Conservation (phyloP, 1,140 invertebrate species). For the Drosophila bifasciata region DNA sequence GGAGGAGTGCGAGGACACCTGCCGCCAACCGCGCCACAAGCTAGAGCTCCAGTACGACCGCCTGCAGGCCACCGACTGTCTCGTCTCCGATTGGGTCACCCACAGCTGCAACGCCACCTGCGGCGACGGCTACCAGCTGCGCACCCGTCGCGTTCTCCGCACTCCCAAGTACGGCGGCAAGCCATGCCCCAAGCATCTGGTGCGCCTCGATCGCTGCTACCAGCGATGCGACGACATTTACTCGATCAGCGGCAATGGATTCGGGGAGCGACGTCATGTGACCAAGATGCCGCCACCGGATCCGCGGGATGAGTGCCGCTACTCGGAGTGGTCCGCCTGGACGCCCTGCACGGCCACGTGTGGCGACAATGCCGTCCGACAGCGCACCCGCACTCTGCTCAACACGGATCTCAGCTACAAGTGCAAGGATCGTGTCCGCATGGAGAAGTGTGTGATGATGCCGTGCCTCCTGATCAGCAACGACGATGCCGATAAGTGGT, state of each 20-base stretch:
- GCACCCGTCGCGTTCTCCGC: conserved; percentile 84
- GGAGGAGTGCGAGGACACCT: conserved; percentile 84
- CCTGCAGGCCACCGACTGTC: conserved; percentile 85
- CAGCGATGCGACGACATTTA: conserved; percentile 82
- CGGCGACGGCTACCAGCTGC: conserved; percentile 85
- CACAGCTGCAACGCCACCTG: conserved; percentile 87
- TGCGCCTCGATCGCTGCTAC: conserved; percentile 73
- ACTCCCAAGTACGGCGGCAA: conserved; percentile 88
- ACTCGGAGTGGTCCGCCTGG: conserved; percentile 88
- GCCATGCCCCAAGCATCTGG: conserved; percentile 87
- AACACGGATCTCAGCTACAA: conserved; percentile 79
- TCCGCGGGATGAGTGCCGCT: conserved; percentile 85
- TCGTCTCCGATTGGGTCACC: conserved; percentile 87
- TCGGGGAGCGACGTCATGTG: conserved; percentile 52
- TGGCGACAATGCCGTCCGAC: conserved; percentile 83
- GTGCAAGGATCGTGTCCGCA: conserved; percentile 79
- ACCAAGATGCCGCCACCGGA: conserved; percentile 39
- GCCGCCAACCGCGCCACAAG: conserved; percentile 67
- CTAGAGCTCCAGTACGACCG: conserved; percentile 62
- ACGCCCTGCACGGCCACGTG: conserved; percentile 87
- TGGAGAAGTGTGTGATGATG: conserved; percentile 80
- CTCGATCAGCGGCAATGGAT: conserved; percentile 54
- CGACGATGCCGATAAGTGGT: conserved; percentile 71
- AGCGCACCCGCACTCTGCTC: conserved; percentile 72
- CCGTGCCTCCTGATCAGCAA: conserved; percentile 73